Base-by-base conservation (phyloP, 35 echinoderm and acorn worm species). In the Ophiothrix spiculata region DNA sequence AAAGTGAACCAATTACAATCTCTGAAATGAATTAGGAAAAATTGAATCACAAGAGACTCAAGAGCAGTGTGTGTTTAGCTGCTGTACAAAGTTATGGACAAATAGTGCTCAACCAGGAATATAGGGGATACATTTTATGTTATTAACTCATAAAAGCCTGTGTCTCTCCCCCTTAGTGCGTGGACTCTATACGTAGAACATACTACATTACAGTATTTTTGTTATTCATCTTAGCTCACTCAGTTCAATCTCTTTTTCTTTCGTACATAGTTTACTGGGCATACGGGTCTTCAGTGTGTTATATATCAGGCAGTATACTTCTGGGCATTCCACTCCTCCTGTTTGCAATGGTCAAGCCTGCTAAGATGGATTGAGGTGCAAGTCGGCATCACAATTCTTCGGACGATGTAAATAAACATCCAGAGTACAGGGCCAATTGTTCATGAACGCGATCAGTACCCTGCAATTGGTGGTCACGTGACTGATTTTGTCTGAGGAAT, bases 251-350 rank as follows among this genome's bases (percentile, higher is more conserved):
- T 46, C 29, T 1, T 81, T 40, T 81, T 56, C 64, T 12, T 76
- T 37, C 78, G 0, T 87, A 25, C 37, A 0, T 39, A 89, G 87
- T 81, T 36, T 89, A 82, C 38, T 89, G 87, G 87, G 69, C 77
- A 60, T 35, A 63, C 29, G 87, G 87, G 32, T 42, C 87, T 2
- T 25, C 56, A 36, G 40, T 76, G 33, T 89, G 87, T 60, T 89
- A 89, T 64, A 64, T 81, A 33, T 33, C 60, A 78, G 87, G 87
- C 21, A 78, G 78, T 74, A 56, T 89, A 29, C 79, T 89, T 56
- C 80, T 89, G 35, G 80, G 82, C 1, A 34, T 89, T n/a, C 87
- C 87, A 4, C 35, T 89, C 31, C 40, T 76, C 40, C 63, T 81
- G 0, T 64, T 89, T 12, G 75, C 23, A 1, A 74, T 46, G 31